These are phyloP conservation scores for Diadema setosum DNA, from an alignment of 35 echinoderm and acorn worm genomes.

Conservation along the genomic window DNA sequence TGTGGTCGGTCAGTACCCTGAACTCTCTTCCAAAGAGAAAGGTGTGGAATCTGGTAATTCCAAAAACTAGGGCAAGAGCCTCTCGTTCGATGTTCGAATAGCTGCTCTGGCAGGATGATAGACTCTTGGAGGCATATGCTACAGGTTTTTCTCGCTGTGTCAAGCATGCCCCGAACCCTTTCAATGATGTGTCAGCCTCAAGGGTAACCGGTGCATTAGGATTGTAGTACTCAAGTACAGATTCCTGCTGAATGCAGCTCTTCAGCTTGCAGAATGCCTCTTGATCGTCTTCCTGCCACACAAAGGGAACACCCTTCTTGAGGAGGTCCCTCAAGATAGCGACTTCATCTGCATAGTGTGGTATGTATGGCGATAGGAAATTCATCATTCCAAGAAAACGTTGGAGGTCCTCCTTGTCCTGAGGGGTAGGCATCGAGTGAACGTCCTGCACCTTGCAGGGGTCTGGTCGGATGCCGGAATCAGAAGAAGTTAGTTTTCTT, in stretches of 20 bases:
- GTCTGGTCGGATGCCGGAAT: too few species aligned
- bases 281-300: constrained; percentile 42
- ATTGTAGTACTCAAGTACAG: constrained; percentile 32
- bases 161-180: not conserved
- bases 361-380: constrained; percentile 44
- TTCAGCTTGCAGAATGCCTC: not conserved
- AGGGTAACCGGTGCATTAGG: not conserved
- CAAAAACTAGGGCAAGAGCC: constrained; percentile 50
- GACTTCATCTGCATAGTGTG: constrained; percentile 16
- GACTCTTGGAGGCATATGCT: constrained; percentile 62
- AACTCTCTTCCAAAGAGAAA: constrained; percentile 53
- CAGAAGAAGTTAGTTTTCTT: too few species aligned
- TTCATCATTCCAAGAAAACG: constrained; percentile 36
- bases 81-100: constrained; percentile 68
- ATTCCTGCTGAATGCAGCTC: not conserved
- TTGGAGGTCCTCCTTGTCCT: constrained; percentile 41
- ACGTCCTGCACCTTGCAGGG: constrained; percentile 46
- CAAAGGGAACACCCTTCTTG: constrained; percentile 5
- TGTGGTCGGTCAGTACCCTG: constrained; percentile 31
- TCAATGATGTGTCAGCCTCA: constrained; percentile 26
- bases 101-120: constrained; percentile 20
- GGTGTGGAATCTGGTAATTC: constrained; percentile 47
- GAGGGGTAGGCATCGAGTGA: constrained; percentile 31
- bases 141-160: constrained; percentile 50
- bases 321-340: constrained; percentile 9